A percentile compares a stretch with the other conserved stretches of the same genome.
Conservation (phyloP, 2,888 invertebrate species). For the Mythimna vitellina region DNA sequence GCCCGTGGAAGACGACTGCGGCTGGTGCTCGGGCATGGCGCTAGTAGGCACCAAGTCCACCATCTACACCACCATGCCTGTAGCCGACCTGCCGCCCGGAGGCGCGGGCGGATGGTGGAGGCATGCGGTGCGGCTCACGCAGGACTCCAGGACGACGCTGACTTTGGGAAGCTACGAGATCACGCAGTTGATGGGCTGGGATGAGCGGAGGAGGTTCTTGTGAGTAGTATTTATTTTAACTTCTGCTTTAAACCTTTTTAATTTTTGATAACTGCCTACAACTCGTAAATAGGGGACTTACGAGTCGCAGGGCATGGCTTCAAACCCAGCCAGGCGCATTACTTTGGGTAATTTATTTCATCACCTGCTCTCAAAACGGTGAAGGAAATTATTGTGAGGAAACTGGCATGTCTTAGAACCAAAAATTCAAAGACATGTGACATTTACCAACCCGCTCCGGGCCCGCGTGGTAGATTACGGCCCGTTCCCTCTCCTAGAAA, state of each 20-base stretch:
- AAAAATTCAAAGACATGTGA: too few relatives aligned
- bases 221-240: conserved; percentile 79
- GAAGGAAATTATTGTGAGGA: too few relatives aligned
- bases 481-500: too few relatives aligned
- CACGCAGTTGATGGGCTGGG: conserved; percentile 94
- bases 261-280: too few relatives aligned
- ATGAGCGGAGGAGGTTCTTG: conserved; percentile 93
- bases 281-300: too few relatives aligned
- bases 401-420: too few relatives aligned
- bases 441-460: too few relatives aligned
- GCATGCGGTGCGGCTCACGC: conserved; percentile 78
- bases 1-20: conserved; percentile 83
- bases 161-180: conserved; percentile 95
- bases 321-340: too few relatives aligned
- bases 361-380: too few relatives aligned
- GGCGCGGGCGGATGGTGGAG: conserved; percentile 83
- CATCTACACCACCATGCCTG: conserved; percentile 88
- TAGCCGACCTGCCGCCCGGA: conserved; percentile 80
- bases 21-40: conserved; percentile 86
- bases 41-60: conserved; percentile 80
- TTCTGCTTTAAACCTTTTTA: not conserved
- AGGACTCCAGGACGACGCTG: conserved; percentile 83
- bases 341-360: too few relatives aligned
- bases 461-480: too few relatives aligned
- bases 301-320: too few relatives aligned